Base-by-base conservation (phyloP, 2,797 vertebrate genomes). In the Brachyrhaphis roseni region DNA sequence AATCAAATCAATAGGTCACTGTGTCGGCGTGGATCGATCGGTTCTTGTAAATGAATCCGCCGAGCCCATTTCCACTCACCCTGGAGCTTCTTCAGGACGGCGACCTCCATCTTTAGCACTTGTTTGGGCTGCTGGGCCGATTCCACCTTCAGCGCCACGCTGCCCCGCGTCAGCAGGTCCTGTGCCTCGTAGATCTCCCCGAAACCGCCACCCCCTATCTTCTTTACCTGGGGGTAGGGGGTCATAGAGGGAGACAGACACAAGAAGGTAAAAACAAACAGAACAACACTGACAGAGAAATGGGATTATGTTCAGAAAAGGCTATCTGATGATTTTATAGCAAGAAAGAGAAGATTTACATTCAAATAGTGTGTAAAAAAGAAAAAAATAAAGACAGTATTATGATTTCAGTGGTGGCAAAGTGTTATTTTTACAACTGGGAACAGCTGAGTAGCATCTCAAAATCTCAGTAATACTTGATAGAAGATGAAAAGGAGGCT, bases 41-140 rank as follows among this genome's bases (percentile, higher is more conserved):
- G 23, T 79, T 77, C 68, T 70, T 80, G 89, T 84, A 93, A 90
- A 79, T 41, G 36, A 83, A 88, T 12, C 82, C 76, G 49, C 20
- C 2, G 78, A 66, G 55, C 82, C 85, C 90, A 88, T 89, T 82
- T 88, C 5, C 43, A 85, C 95, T 95, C 95, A 98, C 98, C 98
- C 96, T 99, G 98, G 66, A 99, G 95, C 93, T 99, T 99, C 95
- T 99, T 99, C 81, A 99, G 94, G 84, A 99, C 98, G 20, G 98
- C 98, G 74, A 99, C 98, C 94, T 99, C 98, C 98, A 99, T 99
- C 95, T 99, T 99, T 81, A 99, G 95, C 83, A 99, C 98, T 94
- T 99, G 98, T 91, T 99, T 99, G 82, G 98, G 98, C 91, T 99
- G 98, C 94, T 99, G 98, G 87, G 98, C 98, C 53, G 98, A 99